Conservation (phyloP, 2,797 vertebrate genomes). For the Neosalanx taihuensis region DNA sequence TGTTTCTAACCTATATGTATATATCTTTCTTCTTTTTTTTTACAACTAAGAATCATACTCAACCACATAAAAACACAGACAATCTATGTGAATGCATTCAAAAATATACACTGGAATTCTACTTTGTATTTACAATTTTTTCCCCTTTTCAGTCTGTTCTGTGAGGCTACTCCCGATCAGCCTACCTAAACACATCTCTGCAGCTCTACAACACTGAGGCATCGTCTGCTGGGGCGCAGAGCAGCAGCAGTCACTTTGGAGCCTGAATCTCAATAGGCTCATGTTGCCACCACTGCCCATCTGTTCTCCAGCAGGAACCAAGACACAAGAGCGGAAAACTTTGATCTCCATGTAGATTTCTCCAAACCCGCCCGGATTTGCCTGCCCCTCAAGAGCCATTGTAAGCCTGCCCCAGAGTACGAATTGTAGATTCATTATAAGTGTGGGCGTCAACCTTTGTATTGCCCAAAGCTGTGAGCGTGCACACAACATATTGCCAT, state of each 20-base stretch:
- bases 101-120: neutral
- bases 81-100: neutral
- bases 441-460: slow-evolving; percentile 73
- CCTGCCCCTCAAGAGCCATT: slow-evolving; percentile 72
- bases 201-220: slow-evolving; percentile 70
- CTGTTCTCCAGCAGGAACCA: slow-evolving; percentile 72
- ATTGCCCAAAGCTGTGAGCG: slow-evolving; percentile 74
- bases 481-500: slow-evolving; percentile 76
- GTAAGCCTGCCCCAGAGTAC: slow-evolving; percentile 68
- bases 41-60: neutral
- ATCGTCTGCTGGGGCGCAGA: slow-evolving; percentile 72
- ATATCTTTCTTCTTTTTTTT: no score
- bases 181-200: slow-evolving; percentile 69
- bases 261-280: slow-evolving; percentile 78
- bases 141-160: neutral
- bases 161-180: neutral
- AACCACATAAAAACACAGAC: neutral
- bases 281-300: slow-evolving; percentile 77
- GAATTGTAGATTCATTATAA: slow-evolving; percentile 79
- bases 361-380: slow-evolving; percentile 77
- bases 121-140: neutral
- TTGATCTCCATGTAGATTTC: slow-evolving; percentile 78
- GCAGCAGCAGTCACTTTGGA: slow-evolving; percentile 78
- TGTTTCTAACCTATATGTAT: no score
- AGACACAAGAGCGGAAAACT: slow-evolving; percentile 76